phyloP scores from a whole-genome alignment of 2,888 invertebrate genomes.

The Chloromyia formosa region DNA sequence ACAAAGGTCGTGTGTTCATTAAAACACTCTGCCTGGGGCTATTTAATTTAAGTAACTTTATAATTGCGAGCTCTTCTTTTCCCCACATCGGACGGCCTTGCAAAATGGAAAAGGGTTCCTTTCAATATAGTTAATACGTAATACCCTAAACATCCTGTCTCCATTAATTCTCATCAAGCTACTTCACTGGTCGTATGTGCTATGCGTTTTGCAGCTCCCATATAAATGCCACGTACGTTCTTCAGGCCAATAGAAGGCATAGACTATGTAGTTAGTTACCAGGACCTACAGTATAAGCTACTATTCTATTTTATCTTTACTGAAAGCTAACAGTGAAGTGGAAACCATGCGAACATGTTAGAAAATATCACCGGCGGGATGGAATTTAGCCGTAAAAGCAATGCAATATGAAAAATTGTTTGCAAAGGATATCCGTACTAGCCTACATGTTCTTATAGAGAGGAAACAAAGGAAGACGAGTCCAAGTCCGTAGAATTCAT shows the following conservation, averaged over 20 bases:
- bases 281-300: background rate
- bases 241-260: background rate
- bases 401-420: background rate
- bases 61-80: background rate
- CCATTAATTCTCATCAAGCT: background rate
- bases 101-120: background rate
- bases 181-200: background rate
- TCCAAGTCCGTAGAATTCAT: too few species aligned
- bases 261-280: background rate
- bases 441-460: background rate
- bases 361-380: background rate
- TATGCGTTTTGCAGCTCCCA: background rate
- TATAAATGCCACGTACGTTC: background rate
- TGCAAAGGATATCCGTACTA: too few species aligned
- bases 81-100: background rate
- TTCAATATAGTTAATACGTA: background rate
- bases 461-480: background rate
- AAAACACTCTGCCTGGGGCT: background rate
- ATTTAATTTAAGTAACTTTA: slow-evolving; percentile 10
- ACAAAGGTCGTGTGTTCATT: background rate
- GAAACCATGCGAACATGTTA: background rate
- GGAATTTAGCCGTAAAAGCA: background rate
- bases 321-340: background rate
- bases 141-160: background rate
- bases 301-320: background rate